Evolutionary conservation across 1,140 invertebrate species (phyloP), one percentile per base, ranked within the genome.

Genomic region (Cotesia vestalis): DNA sequence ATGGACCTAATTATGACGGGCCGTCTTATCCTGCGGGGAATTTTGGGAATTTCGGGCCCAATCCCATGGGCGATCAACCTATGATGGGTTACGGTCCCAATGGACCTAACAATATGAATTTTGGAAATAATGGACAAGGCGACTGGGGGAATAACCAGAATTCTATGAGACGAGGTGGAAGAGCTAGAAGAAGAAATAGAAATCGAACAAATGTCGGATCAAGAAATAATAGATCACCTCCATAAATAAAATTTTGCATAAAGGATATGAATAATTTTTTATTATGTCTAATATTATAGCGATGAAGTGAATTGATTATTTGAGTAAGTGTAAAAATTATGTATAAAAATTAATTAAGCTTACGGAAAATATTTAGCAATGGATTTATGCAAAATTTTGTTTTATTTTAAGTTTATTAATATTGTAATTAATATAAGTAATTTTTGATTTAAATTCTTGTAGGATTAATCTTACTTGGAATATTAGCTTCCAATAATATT

Each of bases 171-270:
- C 75, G 82, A 4, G 83, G 83, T 0, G 82, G 81, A 0, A 72
- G 83, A 35, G 66, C 79, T 0, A 77, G 83, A 1, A 71, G 83
- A 35, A 73, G 84, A 20, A 84, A 85, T 72, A 76, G 84, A 34
- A 81, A 83, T 34, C 82, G 83, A 60, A 79, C 78, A 57, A 82
- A 80, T 63, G 69, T 76, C 12, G 68, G 76, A 35, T 68, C 76
- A 36, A 77, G 78, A 70, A 75, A 75, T 34, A 80, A 83, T 70
- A 79, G 81, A 67, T 80, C 81, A 14, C 78, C 81, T 1, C 77
- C 74, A 4, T 80, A 77, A 71, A 62, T 57, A 40, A 60, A 59
- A 17, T 35, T 52, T 27, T 35, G 2, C 34, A 36, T 38, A 57
- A 36, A 34, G 9, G 35, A 51, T 11, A 34, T 6, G 11, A 8